Evolutionary conservation across 23 tunicate genomes (phyloP), one percentile per base, ranked within the genome.

Genomic region (Corella eumyota): DNA sequence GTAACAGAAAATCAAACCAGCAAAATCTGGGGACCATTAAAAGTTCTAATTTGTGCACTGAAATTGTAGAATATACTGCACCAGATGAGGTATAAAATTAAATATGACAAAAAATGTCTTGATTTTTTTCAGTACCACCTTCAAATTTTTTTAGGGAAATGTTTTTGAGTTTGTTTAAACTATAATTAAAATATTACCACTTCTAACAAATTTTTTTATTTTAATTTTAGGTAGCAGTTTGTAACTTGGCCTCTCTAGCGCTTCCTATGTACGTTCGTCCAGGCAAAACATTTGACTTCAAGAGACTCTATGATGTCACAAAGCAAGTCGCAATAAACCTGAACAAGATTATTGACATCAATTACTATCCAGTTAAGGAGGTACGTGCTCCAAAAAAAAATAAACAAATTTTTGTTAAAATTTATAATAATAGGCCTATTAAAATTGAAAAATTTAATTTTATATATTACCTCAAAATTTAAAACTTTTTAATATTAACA

Each of bases 1-100:
- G 99, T 73, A 93, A 93, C 59, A 56, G 95, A 58, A 93, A 93
- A 57, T 93, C 99, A 9, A 93, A 93, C 48, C 99, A 93, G 49
- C 87, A 93, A 64, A 93, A 93, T 66, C 77, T 93, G 46, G 99
- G 99, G 17, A 93, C 99, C 28, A 93, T 93, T 51, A 93, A 78
- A 48, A 77, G 95, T 40, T 84, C 95, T 13, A 93, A 93, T 36
- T 49, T 93, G 40, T 93, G 99, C 65, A 93, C 99, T 20, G 99
- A 93, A 38, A 93, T 93, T 55, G 99, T 93, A 25, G 95, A 93
- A 64, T 93, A 71, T 66, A 79, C 90, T 6, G 65, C 75, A 59
- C 69, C 76, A 34, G 99, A 93, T 48, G 99, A 93, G 68, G 94
- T 81, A 58, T 2, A 65, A 20, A 28, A n/a, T 22, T 25, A 51